Conservation (phyloP, 2,888 invertebrate genomes). For the Hydrotaea cyrtoneurina region DNA sequence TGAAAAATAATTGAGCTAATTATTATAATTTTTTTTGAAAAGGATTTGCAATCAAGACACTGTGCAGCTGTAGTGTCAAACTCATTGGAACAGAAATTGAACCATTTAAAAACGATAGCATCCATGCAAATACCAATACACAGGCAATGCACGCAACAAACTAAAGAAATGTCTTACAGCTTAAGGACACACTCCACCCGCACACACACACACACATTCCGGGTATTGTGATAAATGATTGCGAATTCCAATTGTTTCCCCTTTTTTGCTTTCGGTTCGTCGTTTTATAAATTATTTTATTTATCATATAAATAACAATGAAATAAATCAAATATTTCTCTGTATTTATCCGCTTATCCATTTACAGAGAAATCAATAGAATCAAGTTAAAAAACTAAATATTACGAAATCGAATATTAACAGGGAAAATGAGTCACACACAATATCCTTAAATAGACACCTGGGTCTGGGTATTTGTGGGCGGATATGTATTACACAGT, state of each 20-base stretch:
- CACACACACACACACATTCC: background rate
- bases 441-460: background rate
- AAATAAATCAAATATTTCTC: conserved; percentile 6
- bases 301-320: background rate
- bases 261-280: background rate
- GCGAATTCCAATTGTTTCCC: background rate
- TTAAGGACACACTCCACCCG: too few relatives aligned
- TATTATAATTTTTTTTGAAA: too few relatives aligned
- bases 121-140: too few relatives aligned
- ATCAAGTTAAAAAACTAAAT: background rate
- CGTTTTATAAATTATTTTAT: background rate
- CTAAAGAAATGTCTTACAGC: background rate
- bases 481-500: background rate
- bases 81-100: background rate
- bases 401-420: background rate
- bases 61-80: background rate
- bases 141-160: background rate
- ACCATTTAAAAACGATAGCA: too few relatives aligned
- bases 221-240: background rate
- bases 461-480: background rate
- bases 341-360: background rate
- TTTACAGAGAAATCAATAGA: conserved; percentile 1
- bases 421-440: background rate
- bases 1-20: too few relatives aligned
- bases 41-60: background rate